Evolutionary conservation across 1,140 invertebrate genomes (phyloP), one percentile per base, ranked within the genome.

Genomic region (Mercenaria mercenaria): DNA sequence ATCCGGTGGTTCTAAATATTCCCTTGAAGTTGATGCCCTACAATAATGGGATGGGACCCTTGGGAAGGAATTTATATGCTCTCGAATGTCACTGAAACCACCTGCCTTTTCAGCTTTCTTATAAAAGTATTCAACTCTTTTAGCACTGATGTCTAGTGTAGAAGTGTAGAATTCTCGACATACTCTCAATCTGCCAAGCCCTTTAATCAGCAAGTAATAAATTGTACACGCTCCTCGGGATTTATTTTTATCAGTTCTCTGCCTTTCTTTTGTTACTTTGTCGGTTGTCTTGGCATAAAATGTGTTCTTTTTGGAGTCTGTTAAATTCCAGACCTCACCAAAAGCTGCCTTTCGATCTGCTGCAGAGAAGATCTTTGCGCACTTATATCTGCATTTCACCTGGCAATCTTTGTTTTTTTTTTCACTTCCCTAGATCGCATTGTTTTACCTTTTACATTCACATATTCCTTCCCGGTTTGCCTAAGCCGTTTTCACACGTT

Each of bases 1-100:
- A 18, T 37, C 32, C 0, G 32, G 6, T 34, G 32, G 6, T 34
- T 23, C 43, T 34, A 79, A 20, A 23, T 79, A 79, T 37, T 79
- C 32, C 26, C n/a, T 29, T 6, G 34, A 26, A 34, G 76, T 56
- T 26, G 26, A 29, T 72, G 15, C 18, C 6, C 82, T 47, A 13
- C 20, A 26, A 43, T 85, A 85, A 32, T 85, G 64, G 0, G 82
- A 85, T 4, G 61, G 52, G 0, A 74, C 29, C 26, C 20, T 47
- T 23, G 82, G 82, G 20, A 85, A 85, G 3, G 64, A 85, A 18
- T 85, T 34, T 3, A 85, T 85, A 56, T 85, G 64, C 18, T 88
- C 13, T 11, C 59, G 10, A 50, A 88, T 32, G 29, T 37, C 50
- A 20, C 4, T 11, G 50, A 1, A 47, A 15, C 67, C 1, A 0